Percentiles rank a stretch among this genome's conserved stretches.
These are phyloP conservation scores for Drosophila simulans DNA, from an alignment of 1,140 invertebrate genomes.

Conservation along the genomic window DNA sequence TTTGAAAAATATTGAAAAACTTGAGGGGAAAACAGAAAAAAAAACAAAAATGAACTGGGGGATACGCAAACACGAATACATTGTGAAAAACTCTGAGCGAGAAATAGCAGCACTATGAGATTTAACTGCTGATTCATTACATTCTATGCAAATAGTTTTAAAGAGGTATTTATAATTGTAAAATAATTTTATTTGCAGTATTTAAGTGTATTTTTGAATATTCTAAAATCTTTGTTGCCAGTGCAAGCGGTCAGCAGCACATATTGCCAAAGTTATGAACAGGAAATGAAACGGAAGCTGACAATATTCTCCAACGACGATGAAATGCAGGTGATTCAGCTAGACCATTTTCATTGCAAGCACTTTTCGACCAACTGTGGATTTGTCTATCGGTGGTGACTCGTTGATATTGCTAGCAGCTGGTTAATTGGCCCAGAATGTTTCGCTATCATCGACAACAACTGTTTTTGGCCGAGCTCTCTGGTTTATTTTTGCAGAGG, in stretches of 20 bases:
- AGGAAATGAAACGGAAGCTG: conserved; percentile 63
- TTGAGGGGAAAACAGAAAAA: conserved; percentile 45
- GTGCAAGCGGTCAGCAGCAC: conserved; percentile 15
- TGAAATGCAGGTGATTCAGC: neutral
- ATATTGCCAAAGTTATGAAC: conserved; percentile 68
- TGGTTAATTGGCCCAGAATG: conserved; percentile 28
- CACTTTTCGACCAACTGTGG: neutral
- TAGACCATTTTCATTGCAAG: neutral
- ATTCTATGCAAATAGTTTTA: no score
- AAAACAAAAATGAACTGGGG: conserved; percentile 8
- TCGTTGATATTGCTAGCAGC: conserved; percentile 1
- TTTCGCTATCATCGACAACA: conserved; percentile 49
- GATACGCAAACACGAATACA: conserved; percentile 34
- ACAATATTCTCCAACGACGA: conserved; percentile 37
- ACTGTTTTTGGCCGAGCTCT: conserved; percentile 39
- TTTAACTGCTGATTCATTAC: no score
- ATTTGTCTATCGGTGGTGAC: conserved; percentile 6
- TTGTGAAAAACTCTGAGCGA: conserved; percentile 3
- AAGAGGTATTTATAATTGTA: no score
- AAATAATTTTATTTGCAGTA: no score
- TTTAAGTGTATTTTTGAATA: no score
- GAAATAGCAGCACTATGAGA: neutral
- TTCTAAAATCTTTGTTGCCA: neutral
- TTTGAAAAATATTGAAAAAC: conserved; percentile 58
- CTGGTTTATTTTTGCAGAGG: no score